Conservation (phyloP, 2,797 vertebrate species). For the Tragopan temminckii region DNA sequence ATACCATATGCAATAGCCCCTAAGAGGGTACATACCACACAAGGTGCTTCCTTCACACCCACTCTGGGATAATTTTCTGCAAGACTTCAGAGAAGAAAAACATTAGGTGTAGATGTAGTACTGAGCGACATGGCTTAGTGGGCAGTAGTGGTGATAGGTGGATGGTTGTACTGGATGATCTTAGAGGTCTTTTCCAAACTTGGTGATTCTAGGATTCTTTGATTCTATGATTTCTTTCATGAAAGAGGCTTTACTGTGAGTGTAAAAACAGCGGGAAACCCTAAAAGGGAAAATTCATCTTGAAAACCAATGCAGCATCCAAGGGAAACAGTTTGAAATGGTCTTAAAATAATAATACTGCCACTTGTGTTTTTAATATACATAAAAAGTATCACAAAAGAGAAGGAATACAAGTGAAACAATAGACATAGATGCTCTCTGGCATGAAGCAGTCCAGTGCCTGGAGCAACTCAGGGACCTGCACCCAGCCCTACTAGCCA, state of each 20-base stretch:
- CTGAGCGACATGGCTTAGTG: too few relatives aligned
- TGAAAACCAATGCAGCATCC: not conserved
- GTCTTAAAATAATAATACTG: not conserved
- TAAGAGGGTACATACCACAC: not conserved
- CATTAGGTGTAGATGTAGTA: too few relatives aligned
- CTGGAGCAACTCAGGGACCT: not conserved
- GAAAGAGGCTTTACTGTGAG: not conserved
- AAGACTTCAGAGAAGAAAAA: not conserved
- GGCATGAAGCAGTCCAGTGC: not conserved
- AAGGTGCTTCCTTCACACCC: not conserved
- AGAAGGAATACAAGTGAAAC: not conserved
- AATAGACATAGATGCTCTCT: not conserved
- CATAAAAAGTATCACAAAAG: not conserved
- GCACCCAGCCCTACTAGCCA: not conserved
- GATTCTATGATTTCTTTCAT: not conserved
- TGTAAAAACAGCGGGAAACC: not conserved
- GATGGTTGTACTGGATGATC: too few relatives aligned
- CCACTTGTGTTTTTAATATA: not conserved
- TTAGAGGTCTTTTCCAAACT: too few relatives aligned
- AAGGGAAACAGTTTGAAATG: not conserved
- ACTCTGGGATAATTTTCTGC: not conserved
- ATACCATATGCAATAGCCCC: not conserved
- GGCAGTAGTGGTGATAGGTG: too few relatives aligned
- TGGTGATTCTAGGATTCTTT: too few relatives aligned
- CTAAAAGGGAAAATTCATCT: not conserved